These are phyloP conservation scores for Sterrhoptilus dennistouni DNA, from an alignment of 2,113 vertebrate species.

Conservation along the genomic window DNA sequence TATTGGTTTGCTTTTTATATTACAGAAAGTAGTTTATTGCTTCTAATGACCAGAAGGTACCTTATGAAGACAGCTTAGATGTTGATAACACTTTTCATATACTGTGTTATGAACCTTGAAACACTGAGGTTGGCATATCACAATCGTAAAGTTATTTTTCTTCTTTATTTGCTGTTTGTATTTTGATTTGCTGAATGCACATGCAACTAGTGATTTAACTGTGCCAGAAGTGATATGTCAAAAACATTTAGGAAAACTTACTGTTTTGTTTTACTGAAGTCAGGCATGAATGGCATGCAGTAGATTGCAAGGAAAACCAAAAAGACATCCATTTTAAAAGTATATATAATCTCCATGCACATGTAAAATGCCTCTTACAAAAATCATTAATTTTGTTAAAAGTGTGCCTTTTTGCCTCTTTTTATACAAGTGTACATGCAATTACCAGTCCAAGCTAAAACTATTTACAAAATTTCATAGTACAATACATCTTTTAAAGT, in stretches of 20 bases:
- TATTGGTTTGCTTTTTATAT: constrained; percentile 39
- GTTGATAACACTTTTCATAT: constrained; percentile 38
- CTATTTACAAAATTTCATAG: constrained; percentile 87
- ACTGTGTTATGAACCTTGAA: constrained; percentile 33
- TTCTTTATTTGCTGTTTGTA: constrained; percentile 32
- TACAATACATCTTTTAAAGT: constrained; percentile 86
- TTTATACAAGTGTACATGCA: constrained; percentile 80
- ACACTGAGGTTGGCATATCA: constrained; percentile 12
- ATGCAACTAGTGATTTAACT: constrained; percentile 35
- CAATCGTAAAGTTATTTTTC: background rate
- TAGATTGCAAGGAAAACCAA: constrained; percentile 53
- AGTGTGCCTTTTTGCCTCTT: constrained; percentile 61
- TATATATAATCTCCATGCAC: constrained; percentile 52
- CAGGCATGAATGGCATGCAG: constrained; percentile 72
- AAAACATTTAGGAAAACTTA: constrained; percentile 58
- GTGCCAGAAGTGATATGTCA: constrained; percentile 30
- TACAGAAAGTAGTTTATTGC: constrained; percentile 76
- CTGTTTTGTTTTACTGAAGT: constrained; percentile 50
- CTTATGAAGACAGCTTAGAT: constrained; percentile 52
- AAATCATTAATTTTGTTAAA: constrained; percentile 77
- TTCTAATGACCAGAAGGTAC: constrained; percentile 68
- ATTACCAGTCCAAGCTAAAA: constrained; percentile 75
- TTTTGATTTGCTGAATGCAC: constrained; percentile 50
- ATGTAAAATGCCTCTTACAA: constrained; percentile 76
- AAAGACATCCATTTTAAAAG: constrained; percentile 51